Conservation (phyloP, 2,888 invertebrate species). For the Lissonota sp. region DNA sequence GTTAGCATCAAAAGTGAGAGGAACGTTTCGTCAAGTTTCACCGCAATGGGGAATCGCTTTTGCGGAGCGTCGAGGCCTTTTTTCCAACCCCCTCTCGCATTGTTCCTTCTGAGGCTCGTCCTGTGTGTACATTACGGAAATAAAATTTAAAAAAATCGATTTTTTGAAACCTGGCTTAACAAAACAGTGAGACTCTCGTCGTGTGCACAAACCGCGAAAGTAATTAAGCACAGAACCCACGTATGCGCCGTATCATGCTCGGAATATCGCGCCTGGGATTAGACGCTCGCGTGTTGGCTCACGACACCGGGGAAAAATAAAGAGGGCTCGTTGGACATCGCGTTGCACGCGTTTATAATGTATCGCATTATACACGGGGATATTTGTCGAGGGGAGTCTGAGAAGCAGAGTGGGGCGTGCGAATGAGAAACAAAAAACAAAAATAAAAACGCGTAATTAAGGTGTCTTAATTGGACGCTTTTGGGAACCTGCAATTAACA, state of each 20-base stretch:
- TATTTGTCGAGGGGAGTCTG: not conserved
- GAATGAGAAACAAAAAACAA: conserved; percentile 52
- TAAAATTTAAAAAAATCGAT: too few relatives aligned
- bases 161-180: too few relatives aligned
- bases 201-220: conserved; percentile 44
- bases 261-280: conserved; percentile 17
- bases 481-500: conserved; percentile 67
- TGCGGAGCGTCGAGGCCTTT: too few relatives aligned
- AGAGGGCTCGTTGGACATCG: conserved; percentile 49
- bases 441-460: conserved; percentile 71
- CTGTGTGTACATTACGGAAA: too few relatives aligned
- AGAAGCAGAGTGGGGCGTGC: conserved; percentile 34
- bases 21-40: too few relatives aligned
- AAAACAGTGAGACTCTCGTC: conserved; percentile 20
- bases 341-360: not conserved
- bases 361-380: not conserved
- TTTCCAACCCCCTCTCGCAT: too few relatives aligned
- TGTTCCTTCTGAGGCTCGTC: too few relatives aligned
- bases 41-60: too few relatives aligned
- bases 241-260: conserved; percentile 6
- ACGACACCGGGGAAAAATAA: conserved; percentile 72
- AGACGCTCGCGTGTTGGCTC: conserved; percentile 44
- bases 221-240: conserved; percentile 74
- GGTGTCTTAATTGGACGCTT: conserved; percentile 74
- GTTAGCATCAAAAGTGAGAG: too few relatives aligned